phyloP scores from a whole-genome alignment of 1,140 invertebrate genomes.

The Saccostrea cuccullata region DNA sequence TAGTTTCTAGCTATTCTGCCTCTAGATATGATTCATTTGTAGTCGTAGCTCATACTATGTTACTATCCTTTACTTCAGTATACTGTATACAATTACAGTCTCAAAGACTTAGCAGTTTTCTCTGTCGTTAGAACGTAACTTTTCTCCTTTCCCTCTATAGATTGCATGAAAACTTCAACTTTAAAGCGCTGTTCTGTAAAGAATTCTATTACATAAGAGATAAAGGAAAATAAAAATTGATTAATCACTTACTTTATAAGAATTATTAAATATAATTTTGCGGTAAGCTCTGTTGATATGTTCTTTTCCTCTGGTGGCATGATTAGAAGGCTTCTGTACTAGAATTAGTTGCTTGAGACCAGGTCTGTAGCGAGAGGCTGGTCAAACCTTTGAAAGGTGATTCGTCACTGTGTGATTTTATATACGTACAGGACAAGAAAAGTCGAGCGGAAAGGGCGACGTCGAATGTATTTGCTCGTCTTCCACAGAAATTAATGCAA shows the following conservation, averaged over 20 bases:
- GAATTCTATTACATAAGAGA: neutral
- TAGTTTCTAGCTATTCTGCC: neutral
- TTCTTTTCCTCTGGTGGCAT: constrained; percentile 12
- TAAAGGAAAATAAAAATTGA: neutral
- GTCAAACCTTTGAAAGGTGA: neutral
- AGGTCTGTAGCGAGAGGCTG: neutral
- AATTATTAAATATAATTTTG: too few relatives aligned
- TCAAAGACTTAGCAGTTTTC: too few relatives aligned
- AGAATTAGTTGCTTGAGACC: constrained; percentile 11
- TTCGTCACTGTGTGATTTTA: constrained; percentile 24
- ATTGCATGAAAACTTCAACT: too few relatives aligned
- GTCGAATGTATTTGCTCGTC: constrained; percentile 77
- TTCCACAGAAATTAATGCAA: constrained; percentile 77
- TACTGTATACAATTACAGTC: neutral
- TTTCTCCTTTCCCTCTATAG: too few relatives aligned
- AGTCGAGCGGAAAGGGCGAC: constrained; percentile 72
- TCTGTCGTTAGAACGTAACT: too few relatives aligned
- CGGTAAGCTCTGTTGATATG: constrained; percentile 27
- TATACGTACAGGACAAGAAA: constrained; percentile 58
- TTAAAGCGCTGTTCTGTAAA: too few relatives aligned
- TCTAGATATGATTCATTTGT: neutral
- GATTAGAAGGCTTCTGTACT: neutral
- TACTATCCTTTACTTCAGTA: neutral
- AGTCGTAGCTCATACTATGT: too few relatives aligned
- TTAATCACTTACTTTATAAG: neutral